Evolutionary conservation across 1,140 invertebrate species (phyloP).

Genomic region (Drosophila insularis): DNA sequence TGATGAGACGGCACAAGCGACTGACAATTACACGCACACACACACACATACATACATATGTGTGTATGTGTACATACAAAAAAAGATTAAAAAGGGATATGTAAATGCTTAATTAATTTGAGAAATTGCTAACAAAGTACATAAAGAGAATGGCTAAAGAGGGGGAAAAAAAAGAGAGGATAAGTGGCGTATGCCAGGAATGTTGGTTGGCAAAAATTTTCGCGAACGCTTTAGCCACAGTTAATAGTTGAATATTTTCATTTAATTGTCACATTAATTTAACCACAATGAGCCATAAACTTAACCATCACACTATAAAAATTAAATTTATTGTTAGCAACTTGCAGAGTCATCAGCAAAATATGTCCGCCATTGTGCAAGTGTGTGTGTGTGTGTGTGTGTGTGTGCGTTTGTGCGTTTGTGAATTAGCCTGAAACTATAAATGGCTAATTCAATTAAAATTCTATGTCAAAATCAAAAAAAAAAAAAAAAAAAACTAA

Average conservation of each 20-base stretch:
- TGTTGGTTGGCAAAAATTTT: constrained; percentile 11
- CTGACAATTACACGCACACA: constrained; percentile 56
- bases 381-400: neutral
- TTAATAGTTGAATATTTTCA: constrained; percentile 18
- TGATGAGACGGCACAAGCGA: neutral
- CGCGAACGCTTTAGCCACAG: constrained; percentile 15
- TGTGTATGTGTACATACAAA: no score
- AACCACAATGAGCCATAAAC: constrained; percentile 43
- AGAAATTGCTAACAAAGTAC: neutral
- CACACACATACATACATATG: neutral
- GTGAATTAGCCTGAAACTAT: constrained; percentile 63
- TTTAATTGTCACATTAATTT: constrained; percentile 61
- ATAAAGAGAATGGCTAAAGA: neutral
- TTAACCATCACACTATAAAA: constrained; percentile 35
- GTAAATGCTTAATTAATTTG: constrained; percentile 24
- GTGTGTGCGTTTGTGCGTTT: neutral
- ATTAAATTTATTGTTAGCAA: constrained; percentile 36
- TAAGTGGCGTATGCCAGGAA: neutral
- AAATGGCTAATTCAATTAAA: constrained; percentile 76
- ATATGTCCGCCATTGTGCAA: neutral
- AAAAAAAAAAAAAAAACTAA: constrained; percentile 4
- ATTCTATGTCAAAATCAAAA: constrained; percentile 52
- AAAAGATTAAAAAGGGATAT: constrained; percentile 35
- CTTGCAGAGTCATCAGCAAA: constrained; percentile 3
- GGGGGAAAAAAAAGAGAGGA: neutral